phyloP scores from a whole-genome alignment of 2,888 invertebrate genomes.

The Polydrusus tereticollis region DNA sequence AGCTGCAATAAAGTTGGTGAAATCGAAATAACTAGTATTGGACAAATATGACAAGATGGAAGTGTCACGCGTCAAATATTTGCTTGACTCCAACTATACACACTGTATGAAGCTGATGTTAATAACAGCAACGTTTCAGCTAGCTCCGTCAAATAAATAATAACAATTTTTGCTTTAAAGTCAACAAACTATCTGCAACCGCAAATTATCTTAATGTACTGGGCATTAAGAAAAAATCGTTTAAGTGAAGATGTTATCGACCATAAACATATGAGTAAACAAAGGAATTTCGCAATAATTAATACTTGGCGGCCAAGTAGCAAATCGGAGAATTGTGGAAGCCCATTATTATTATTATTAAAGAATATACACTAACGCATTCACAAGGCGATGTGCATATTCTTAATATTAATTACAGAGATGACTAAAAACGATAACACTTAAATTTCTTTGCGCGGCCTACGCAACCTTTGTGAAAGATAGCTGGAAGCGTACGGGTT shows the following conservation, averaged over 20 bases:
- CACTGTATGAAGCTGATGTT: too few species aligned
- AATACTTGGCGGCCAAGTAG: conserved; percentile 36
- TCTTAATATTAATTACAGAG: conserved; percentile 41
- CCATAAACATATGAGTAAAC: conserved; percentile 12
- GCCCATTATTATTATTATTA: conserved; percentile 43
- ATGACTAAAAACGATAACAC: conserved; percentile 41
- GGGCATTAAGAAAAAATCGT: not conserved
- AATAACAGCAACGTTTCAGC: too few species aligned
- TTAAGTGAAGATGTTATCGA: conserved; percentile 10
- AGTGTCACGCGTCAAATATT: too few species aligned
- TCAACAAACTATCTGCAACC: too few species aligned
- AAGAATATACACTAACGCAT: conserved; percentile 25
- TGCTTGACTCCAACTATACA: too few species aligned
- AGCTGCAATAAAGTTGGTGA: too few species aligned
- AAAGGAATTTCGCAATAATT: conserved; percentile 27
- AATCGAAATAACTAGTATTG: too few species aligned
- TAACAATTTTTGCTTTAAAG: too few species aligned
- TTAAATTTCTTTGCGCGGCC: conserved; percentile 34
- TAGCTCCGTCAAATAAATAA: too few species aligned
- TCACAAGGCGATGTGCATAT: conserved; percentile 29
- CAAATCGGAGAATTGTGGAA: conserved; percentile 30
- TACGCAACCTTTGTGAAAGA: not conserved
- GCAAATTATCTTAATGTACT: too few species aligned
- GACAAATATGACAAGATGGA: too few species aligned
- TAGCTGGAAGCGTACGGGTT: conserved; percentile 7